These are phyloP conservation scores for Pseudomugil tenellus DNA, from an alignment of 2,797 vertebrate genomes.

Conservation along the genomic window DNA sequence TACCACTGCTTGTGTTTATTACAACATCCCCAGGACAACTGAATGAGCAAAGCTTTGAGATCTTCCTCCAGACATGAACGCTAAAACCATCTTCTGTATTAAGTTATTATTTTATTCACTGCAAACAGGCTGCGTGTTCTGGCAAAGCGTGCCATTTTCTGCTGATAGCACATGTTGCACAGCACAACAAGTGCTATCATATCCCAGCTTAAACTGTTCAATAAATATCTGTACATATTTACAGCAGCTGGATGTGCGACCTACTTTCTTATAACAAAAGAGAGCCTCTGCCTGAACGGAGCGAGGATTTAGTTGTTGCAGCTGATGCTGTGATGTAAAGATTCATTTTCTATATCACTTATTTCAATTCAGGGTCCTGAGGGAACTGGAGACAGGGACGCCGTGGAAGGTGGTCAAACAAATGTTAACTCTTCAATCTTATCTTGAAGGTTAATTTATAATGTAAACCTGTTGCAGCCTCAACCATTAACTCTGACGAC, in stretches of 20 bases:
- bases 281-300: neutral
- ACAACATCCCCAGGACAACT: neutral
- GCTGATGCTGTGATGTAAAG: neutral
- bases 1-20: neutral
- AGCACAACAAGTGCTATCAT: constrained; percentile 18
- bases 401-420: too few species aligned
- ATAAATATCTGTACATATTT: neutral
- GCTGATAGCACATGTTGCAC: constrained; percentile 4
- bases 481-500: neutral
- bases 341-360: too few species aligned
- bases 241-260: neutral
- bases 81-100: neutral
- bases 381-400: too few species aligned
- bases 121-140: constrained; percentile 6
- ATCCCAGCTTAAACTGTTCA: neutral
- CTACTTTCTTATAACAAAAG: constrained; percentile 1
- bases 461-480: neutral
- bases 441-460: neutral
- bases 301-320: neutral
- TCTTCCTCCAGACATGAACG: neutral
- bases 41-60: neutral
- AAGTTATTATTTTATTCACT: constrained; percentile 22
- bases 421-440: neutral
- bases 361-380: too few species aligned
- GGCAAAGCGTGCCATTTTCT: constrained; percentile 1